Evolutionary conservation across 2,888 invertebrate species (phyloP), one percentile per base, ranked within the genome.

Genomic region (Vannuccia rotundouncinata): DNA sequence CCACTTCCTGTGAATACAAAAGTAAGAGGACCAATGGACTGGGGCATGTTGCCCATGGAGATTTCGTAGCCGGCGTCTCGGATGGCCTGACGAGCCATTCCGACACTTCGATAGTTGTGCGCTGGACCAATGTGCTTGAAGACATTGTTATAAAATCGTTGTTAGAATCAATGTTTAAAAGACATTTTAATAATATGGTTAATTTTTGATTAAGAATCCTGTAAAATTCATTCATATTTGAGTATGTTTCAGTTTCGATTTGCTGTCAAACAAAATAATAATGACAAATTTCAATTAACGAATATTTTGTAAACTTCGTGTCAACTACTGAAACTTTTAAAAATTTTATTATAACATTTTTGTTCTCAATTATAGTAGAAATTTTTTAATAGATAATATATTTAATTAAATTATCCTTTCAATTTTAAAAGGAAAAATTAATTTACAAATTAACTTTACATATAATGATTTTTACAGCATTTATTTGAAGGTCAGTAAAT

Each of bases 61-160:
- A 99, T 95, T 89, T 99, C 98, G 88, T 99, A 99, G 0, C 99
- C 99, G n/a, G 96, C 95, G 87, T 99, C 99, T 25, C 99, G 90
- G 66, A 99, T 93, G 0, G 97, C 95, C 88, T 99, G 98, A 29
- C 94, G 91, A 0, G 98, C 98, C 95, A 97, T 96, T 84, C 95
- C 95, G 0, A 95, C 95, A 88, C 94, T 96, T 45, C 98, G 91
- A 89, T 99, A 99, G 89, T 99, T 99, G 86, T 99, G 99, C 0
- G 99, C 95, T 1, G 96, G 95, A 0, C 96, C 98, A 83, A 99
- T 94, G 86, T 99, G 96, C 92, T 93, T 85, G 1, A 45, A 45
- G 45, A 45, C 45, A 45, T 5, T 45, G 17, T 45, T 45, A 45
- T 45, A 45, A 10, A 45, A 10, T 10, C 17, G 17, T 5, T 45